Evolutionary conservation across 2,888 invertebrate genomes (phyloP), one percentile per base, ranked within the genome.

Genomic region (Tetragonisca angustula): DNA sequence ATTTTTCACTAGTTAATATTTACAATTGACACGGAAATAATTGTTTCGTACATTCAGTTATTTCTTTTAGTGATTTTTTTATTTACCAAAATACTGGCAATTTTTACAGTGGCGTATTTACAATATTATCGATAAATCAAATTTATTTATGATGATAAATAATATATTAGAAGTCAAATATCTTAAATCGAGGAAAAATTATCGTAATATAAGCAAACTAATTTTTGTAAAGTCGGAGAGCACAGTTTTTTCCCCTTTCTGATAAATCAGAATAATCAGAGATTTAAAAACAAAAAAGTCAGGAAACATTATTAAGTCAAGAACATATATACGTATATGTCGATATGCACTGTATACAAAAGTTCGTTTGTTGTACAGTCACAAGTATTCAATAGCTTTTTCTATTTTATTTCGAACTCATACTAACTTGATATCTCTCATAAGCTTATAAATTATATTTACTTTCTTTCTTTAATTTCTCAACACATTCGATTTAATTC

Each of bases 91-190:
- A 94, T 94, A 94, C 94, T 94, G 94, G 93, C 94, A 93, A 92
- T 91, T 90, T 92, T 90, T 90, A 87, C 92, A 92, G 91, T 91
- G 94, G 94, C 94, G 94, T 94, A 94, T 94, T 93, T 92, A 93
- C 92, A 93, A 94, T 94, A 94, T 94, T 94, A 94, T 92, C 94
- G 92, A 94, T 94, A 94, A 93, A 94, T 94, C 94, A 94, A 94
- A 94, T 94, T 94, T 94, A 94, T 94, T 94, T 94, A 94, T 94
- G 94, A 94, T 94, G 4, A 32, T 32, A 32, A 94, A 94, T 94
- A 94, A 93, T 94, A 94, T 92, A 92, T 94, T 93, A 91, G 93
- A 91, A 92, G 92, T 93, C 92, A 91, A 91, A 92, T 93, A 90
- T 94, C 92, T 92, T 92, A 90, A 93, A 91, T 90, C 90, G 90